Percentiles rank a stretch among this genome's conserved stretches.
Evolutionary conservation across 1,140 invertebrate species (phyloP).

Genomic region (Bombus breviceps): DNA sequence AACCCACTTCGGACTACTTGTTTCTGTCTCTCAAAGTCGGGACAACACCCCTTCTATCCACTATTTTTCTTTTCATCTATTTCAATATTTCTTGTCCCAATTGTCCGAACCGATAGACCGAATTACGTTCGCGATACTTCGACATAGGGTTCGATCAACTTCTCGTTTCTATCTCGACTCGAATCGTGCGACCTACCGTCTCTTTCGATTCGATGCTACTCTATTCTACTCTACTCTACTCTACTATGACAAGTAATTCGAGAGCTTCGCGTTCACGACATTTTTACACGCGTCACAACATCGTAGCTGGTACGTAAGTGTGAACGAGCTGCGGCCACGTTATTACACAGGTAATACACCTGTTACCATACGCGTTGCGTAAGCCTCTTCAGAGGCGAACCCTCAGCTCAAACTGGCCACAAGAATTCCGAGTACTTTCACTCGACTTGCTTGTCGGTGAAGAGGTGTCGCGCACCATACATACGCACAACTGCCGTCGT

Average conservation of each 20-base stretch:
- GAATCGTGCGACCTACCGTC: not conserved
- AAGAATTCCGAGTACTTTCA: constrained; percentile 78
- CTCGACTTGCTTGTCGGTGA: constrained; percentile 59
- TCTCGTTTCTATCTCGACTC: not conserved
- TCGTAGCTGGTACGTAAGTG: constrained; percentile 33
- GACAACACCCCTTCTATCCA: too few relatives aligned
- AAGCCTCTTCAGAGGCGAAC: constrained; percentile 65
- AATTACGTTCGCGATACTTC: not conserved
- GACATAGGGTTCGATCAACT: not conserved
- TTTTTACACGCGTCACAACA: constrained; percentile 23
- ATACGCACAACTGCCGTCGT: not conserved
- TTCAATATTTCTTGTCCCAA: too few relatives aligned
- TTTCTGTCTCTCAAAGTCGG: too few relatives aligned
- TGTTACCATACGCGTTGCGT: constrained; percentile 75
- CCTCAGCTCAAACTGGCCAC: constrained; percentile 61
- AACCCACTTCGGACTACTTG: too few relatives aligned
- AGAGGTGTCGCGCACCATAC: constrained; percentile 55
- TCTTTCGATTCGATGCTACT: not conserved
- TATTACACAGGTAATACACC: constrained; percentile 78
- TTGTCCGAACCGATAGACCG: too few relatives aligned
- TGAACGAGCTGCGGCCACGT: constrained; percentile 56
- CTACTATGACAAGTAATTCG: not conserved
- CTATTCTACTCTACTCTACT: not conserved
- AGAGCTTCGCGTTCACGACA: constrained; percentile 11
- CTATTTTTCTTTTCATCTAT: too few relatives aligned